phyloP scores from a whole-genome alignment of 2,797 vertebrate species.

The Poecilia wingei region DNA sequence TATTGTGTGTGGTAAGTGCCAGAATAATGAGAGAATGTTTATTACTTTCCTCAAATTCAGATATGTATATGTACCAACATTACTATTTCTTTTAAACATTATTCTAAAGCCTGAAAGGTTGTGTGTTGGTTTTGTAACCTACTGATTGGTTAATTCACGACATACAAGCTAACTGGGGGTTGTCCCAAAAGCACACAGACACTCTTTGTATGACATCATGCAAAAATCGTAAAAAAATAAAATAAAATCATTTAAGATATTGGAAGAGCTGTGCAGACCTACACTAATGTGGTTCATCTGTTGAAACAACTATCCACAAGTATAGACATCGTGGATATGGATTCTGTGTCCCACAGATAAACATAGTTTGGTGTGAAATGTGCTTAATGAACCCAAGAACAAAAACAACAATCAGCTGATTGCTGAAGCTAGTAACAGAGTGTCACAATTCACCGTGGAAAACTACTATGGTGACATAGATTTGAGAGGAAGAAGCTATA shows the following conservation, averaged over 20 bases:
- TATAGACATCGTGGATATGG: not conserved
- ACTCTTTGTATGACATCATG: not conserved
- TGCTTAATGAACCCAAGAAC: not conserved
- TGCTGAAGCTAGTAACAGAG: not conserved
- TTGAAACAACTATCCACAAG: not conserved
- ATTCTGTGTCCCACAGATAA: not conserved
- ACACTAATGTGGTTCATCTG: not conserved
- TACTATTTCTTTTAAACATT: not conserved
- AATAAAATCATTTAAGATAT: not conserved
- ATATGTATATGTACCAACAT: not conserved
- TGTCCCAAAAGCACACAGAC: not conserved
- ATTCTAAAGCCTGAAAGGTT: not conserved
- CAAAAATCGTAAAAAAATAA: not conserved
- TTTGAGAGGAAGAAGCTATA: not conserved
- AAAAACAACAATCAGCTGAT: not conserved
- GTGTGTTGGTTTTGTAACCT: not conserved
- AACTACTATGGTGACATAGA: not conserved
- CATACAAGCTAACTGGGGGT: not conserved
- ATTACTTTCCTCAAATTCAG: too few species aligned
- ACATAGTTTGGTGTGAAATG: not conserved
- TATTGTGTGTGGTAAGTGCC: too few species aligned
- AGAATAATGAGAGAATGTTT: too few species aligned
- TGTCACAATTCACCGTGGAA: not conserved
- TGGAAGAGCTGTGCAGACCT: not conserved
- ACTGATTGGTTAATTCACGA: not conserved